A percentile compares a stretch with the other conserved stretches of the same genome.
Evolutionary conservation across 2,888 invertebrate species (phyloP).

Genomic region (Spilarctia lutea): DNA sequence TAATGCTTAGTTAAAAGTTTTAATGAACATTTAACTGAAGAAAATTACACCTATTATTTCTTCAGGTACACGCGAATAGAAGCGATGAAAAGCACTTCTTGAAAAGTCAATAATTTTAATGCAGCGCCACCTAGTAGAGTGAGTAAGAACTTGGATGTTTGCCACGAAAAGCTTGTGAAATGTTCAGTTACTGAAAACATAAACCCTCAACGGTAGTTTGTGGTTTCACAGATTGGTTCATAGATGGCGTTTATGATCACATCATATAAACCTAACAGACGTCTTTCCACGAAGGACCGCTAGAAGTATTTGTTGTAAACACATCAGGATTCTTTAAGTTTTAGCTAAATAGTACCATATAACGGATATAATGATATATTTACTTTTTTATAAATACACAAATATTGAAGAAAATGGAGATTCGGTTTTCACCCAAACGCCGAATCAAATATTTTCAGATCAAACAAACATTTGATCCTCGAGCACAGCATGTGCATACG

Average conservation of each 20-base stretch:
- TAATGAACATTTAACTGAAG: neutral
- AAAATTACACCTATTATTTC: neutral
- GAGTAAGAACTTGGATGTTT: slow-evolving; percentile 41
- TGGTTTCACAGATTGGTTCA: slow-evolving; percentile 12
- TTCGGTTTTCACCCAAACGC: no score
- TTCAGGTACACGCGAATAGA: neutral
- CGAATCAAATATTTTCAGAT: no score
- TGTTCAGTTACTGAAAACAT: slow-evolving; percentile 30
- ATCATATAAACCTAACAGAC: neutral
- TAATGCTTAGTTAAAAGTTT: neutral
- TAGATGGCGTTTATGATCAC: slow-evolving; percentile 42
- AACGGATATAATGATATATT: no score
- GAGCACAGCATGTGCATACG: no score
- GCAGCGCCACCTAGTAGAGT: slow-evolving; percentile 52
- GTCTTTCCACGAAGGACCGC: neutral
- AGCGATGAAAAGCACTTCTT: neutral
- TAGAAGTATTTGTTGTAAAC: neutral
- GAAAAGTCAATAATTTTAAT: slow-evolving; percentile 1
- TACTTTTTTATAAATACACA: no score
- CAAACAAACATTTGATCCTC: no score
- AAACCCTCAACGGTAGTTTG: slow-evolving; percentile 1
- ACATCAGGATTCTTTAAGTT: neutral
- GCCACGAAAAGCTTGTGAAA: slow-evolving; percentile 39
- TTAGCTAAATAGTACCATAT: neutral
- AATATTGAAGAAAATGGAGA: no score